Conservation (phyloP, 2,113 vertebrate genomes). For the Triplophysa siluroides region DNA sequence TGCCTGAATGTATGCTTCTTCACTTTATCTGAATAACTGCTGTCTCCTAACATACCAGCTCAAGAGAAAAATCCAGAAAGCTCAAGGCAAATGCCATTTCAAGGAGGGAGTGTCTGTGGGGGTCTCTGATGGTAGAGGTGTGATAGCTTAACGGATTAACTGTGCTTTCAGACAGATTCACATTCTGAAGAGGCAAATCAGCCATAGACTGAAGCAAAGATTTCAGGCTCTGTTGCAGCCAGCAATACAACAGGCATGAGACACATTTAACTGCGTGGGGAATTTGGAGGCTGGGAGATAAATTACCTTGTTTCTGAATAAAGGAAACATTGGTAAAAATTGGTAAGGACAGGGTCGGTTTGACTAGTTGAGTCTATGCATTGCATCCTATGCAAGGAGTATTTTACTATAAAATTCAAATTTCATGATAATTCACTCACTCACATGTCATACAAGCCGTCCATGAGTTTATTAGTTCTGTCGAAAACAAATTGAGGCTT, state of each 20-base stretch:
- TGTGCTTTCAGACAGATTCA: background rate
- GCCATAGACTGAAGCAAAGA: slow-evolving; percentile 9
- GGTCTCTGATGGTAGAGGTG: slow-evolving; percentile 12
- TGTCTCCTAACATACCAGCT: background rate
- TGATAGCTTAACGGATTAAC: slow-evolving; percentile 27
- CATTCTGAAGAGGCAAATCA: slow-evolving; percentile 30
- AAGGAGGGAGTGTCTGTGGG: background rate
- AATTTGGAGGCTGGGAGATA: background rate
- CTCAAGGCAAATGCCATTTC: background rate
- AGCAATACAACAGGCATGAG: background rate
- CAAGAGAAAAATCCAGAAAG: slow-evolving; percentile 20
- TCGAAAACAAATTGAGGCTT: too few relatives aligned
- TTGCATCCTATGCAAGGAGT: too few relatives aligned
- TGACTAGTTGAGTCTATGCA: too few relatives aligned
- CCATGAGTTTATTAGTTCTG: too few relatives aligned
- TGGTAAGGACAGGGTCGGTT: too few relatives aligned
- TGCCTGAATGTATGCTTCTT: background rate
- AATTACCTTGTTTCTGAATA: background rate
- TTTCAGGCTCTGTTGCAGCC: background rate
- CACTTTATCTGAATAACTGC: background rate
- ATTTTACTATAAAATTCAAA: too few relatives aligned
- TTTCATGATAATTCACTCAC: too few relatives aligned
- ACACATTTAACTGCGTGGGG: background rate
- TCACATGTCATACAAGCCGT: too few relatives aligned
- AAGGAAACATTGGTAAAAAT: too few relatives aligned